Evolutionary conservation across 2,797 vertebrate species (phyloP), one percentile per base, ranked within the genome.

Genomic region (Pipistrellus nathusii): DNA sequence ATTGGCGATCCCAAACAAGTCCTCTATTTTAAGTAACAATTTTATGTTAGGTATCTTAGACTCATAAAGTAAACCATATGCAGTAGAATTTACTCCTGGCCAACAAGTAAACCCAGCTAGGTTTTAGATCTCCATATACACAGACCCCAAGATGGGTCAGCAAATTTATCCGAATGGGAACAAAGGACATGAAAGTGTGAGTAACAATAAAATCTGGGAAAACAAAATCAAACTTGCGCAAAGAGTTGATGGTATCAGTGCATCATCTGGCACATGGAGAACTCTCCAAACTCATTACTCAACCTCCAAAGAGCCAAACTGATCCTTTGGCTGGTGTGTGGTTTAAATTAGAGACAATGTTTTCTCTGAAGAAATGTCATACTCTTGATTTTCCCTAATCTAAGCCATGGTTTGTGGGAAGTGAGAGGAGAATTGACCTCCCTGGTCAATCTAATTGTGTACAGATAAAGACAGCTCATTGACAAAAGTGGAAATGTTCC

Each of bases 141-240:
- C 1, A 85, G 48, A 77, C 15, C 32, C 59, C 13, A 88, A 84
- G 76, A 20, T 20, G 83, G 80, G 8, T 72, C 59, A 21, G 44
- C 35, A 93, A 89, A 73, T 81, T 94, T 48, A 77, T 84, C 25
- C 80, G 7, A 86, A 94, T 73, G 23, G 38, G 11, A 87, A 87
- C 62, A 80, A 83, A 90, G 48, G 48, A 12, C 32, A 53, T 17
- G 30, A 35, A 90, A 91, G 15, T 17, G 14, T 89, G 87, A 92
- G 48, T 68, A 85, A 94, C 5, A 30, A 68, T 35, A 46, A 77
- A 85, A 80, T 51, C 30, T 18, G 5, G 53, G 44, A 30, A 32
- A 44, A 27, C 38, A 30, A 72, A 44, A 21, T 55, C 64, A 89
- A 38, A 44, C 25, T 57, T 86, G 8, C 4, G 2, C 64, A 7